Conservation (phyloP, 2,888 invertebrate species). For the Idaea aversata region DNA sequence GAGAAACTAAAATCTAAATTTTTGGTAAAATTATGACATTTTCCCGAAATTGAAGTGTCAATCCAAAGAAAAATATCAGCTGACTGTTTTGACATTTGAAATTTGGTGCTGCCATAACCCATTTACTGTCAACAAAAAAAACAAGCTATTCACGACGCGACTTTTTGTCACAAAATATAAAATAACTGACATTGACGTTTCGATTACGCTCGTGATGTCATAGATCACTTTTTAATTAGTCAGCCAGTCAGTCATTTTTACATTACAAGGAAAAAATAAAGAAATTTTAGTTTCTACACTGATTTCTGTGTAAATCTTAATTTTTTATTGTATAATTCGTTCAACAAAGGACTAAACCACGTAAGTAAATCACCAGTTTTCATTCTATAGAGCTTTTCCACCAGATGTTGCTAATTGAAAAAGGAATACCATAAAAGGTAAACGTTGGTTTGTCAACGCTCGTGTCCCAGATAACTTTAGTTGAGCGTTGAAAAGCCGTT, state of each 20-base stretch:
- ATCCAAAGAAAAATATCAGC: background rate
- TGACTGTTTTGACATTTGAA: background rate
- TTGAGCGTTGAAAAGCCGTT: constrained; percentile 41
- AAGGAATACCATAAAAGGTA: constrained; percentile 61
- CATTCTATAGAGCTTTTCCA: constrained; percentile 11
- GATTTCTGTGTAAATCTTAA: background rate
- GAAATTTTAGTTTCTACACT: background rate
- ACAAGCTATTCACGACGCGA: background rate
- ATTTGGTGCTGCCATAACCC: background rate
- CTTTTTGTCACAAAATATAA: background rate
- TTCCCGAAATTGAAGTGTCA: background rate
- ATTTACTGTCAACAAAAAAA: background rate
- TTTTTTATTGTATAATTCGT: constrained; percentile 21
- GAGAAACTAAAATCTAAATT: background rate
- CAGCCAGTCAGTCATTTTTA: background rate
- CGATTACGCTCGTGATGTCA: background rate
- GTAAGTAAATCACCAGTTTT: constrained; percentile 34
- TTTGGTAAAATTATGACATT: background rate
- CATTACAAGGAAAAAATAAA: background rate
- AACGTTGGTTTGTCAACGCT: constrained; percentile 49
- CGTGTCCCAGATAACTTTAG: constrained; percentile 58
- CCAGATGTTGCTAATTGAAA: constrained; percentile 43
- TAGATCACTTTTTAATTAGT: background rate
- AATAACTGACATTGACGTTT: background rate
- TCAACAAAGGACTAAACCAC: constrained; percentile 24